Percentiles rank a stretch among this genome's conserved stretches.
These are phyloP conservation scores for Lithobius niger DNA, from an alignment of 1,140 invertebrate species.

Conservation along the genomic window DNA sequence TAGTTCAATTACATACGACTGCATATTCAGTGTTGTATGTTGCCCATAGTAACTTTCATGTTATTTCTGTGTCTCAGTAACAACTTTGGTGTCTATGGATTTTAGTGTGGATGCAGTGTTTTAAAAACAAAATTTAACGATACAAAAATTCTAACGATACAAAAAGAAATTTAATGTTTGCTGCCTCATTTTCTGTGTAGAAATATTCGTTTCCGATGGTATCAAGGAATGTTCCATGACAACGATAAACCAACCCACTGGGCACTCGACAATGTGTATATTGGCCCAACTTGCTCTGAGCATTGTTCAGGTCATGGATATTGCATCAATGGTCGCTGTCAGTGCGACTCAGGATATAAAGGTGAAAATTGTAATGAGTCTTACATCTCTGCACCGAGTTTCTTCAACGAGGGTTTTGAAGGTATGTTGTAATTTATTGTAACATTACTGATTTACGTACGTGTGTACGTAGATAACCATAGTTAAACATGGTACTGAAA, in stretches of 20 bases:
- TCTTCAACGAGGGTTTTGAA: constrained; percentile 27
- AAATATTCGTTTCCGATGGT: constrained; percentile 33
- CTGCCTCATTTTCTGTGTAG: constrained; percentile 19
- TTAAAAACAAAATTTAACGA: too few species aligned
- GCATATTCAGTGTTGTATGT: too few species aligned
- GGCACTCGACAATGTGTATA: constrained; percentile 36
- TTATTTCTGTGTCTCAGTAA: too few species aligned
- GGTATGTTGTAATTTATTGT: too few species aligned
- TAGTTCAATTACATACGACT: too few species aligned
- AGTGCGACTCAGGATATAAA: neutral
- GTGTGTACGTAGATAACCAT: too few species aligned
- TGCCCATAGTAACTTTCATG: too few species aligned
- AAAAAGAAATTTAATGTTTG: constrained; percentile 3
- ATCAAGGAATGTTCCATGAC: constrained; percentile 29
- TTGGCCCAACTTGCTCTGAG: constrained; percentile 34
- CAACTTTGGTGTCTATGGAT: too few species aligned
- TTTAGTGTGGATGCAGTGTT: too few species aligned
- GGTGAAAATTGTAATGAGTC: constrained; percentile 22
- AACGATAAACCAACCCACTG: constrained; percentile 30
- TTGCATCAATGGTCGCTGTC: constrained; percentile 24
- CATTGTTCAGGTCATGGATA: constrained; percentile 35
- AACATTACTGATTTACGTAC: too few species aligned
- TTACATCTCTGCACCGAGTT: constrained; percentile 21
- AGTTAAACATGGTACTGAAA: too few species aligned
- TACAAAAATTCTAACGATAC: too few species aligned